phyloP scores from a whole-genome alignment of 2,797 vertebrate species.

The Menidia menidia region DNA sequence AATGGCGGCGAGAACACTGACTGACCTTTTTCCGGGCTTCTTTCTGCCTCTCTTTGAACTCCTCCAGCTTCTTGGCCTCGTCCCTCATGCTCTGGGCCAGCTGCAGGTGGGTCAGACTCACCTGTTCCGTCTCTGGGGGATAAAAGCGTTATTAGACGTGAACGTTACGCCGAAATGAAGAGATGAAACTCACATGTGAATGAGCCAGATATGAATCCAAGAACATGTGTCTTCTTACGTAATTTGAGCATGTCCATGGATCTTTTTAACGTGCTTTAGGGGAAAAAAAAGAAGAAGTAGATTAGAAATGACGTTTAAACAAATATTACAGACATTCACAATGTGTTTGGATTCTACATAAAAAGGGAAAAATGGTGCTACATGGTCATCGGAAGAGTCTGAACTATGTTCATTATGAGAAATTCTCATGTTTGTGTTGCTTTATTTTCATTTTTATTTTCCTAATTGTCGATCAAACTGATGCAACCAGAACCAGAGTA shows the following conservation, averaged over 20 bases:
- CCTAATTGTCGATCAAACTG: too few species aligned
- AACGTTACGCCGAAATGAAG: slow-evolving; percentile 4
- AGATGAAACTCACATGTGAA: background rate
- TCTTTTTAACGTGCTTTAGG: slow-evolving; percentile 90
- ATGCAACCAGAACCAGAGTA: too few species aligned
- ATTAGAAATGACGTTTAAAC: too few species aligned
- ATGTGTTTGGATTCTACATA: too few species aligned
- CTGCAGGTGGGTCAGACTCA: slow-evolving; percentile 90
- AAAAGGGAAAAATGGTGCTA: too few species aligned
- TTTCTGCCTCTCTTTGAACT: slow-evolving; percentile 94
- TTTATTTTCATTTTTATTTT: too few species aligned
- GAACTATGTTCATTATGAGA: too few species aligned
- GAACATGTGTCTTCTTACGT: slow-evolving; percentile 84
- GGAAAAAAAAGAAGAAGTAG: slow-evolving; percentile 28
- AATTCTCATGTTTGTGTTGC: too few species aligned
- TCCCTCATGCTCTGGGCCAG: slow-evolving; percentile 90
- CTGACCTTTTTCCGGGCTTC: slow-evolving; percentile 89
- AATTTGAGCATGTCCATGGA: slow-evolving; percentile 93
- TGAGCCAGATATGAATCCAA: background rate
- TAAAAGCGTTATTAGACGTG: slow-evolving; percentile 1
- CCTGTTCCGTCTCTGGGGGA: slow-evolving; percentile 87
- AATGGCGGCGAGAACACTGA: background rate
- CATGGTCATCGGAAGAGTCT: too few species aligned
- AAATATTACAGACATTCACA: too few species aligned
- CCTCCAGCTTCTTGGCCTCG: slow-evolving; percentile 93